Base-by-base conservation (phyloP, 2,888 invertebrate species). In the Plusia festucae region DNA sequence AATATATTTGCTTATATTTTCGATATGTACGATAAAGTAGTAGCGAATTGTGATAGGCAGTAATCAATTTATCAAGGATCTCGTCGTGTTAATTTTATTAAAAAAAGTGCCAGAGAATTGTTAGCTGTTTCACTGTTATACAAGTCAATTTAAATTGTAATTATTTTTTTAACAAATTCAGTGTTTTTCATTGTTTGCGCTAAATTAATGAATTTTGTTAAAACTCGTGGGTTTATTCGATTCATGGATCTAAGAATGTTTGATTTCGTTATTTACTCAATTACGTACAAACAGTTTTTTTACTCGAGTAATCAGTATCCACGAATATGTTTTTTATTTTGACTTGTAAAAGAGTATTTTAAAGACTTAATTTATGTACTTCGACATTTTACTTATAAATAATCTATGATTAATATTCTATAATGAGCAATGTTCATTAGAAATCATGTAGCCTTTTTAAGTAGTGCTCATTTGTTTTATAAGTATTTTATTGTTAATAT, bases 381-480 rank as follows among this genome's bases (percentile, higher is more conserved):
- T 30, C 18, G 30, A 22, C 53, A 27, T 61, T 53, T 46, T 51
- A n/a, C 8, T 58, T 9, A 34, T 24, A 56, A 53, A 52, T 53
- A 18, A 56, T 59, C 15, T 3, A n/a, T 16, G 52, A 56, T 53
- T n/a, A 15, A 60, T n/a, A n/a, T n/a, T 70, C 15, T 70, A 34
- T 60, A 55, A 60, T 65, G 40, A 70, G 80, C 76, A 73, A 71
- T 73, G 70, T 70, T 60, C 62, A 72, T 63, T 77, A 71, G 70
- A 70, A 68, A 73, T 68, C 59, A 77, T 76, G 78, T 90, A 89
- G 86, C 84, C 84, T 88, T 88, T 85, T 79, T 82, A 79, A 20
- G 82, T 90, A 89, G 86, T 84, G 79, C 82, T 87, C 84, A 81
- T 88, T 86, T 34, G 34, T 77, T 79, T 79, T 61, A 66, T 88